phyloP scores from a whole-genome alignment of 2,888 invertebrate genomes.

The Monopis laevigella region DNA sequence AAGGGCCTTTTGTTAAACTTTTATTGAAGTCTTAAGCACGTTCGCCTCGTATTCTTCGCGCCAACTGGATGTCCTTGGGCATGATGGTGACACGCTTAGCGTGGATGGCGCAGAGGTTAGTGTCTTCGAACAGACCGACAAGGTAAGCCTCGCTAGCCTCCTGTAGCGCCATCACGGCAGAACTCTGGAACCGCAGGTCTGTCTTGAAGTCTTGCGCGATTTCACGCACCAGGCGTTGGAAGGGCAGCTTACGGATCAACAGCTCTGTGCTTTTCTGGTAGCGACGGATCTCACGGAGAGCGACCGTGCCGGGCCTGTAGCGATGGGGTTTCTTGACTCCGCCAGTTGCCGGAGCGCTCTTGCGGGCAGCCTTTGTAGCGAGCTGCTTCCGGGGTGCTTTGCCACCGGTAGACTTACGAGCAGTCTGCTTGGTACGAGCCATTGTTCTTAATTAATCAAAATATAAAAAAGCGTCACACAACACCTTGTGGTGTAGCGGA shows the following conservation, averaged over 20 bases:
- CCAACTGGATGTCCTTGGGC: constrained; percentile 17
- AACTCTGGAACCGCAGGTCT: constrained; percentile 58
- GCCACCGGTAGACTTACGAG: constrained; percentile 7
- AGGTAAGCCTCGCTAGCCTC: constrained; percentile 56
- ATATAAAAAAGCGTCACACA: too few relatives aligned
- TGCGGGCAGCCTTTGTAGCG: constrained; percentile 9
- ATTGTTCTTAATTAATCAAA: not conserved
- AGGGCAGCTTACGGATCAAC: constrained; percentile 69
- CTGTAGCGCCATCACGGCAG: constrained; percentile 67
- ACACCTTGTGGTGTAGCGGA: too few relatives aligned
- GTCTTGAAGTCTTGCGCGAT: constrained; percentile 5
- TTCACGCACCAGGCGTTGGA: constrained; percentile 65
- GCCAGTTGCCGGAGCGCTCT: constrained; percentile 10
- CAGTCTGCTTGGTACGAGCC: constrained; percentile 10
- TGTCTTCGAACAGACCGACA: constrained; percentile 52
- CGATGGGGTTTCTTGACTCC: constrained; percentile 10
- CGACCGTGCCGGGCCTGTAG: constrained; percentile 71
- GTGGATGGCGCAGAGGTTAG: constrained; percentile 1
- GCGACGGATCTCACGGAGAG: constrained; percentile 79
- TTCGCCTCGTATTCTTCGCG: constrained; percentile 44
- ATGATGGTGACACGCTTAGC: constrained; percentile 5
- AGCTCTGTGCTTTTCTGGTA: constrained; percentile 82
- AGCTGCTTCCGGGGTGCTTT: constrained; percentile 6
- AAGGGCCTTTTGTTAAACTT: too few relatives aligned
- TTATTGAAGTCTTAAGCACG: constrained; percentile 32